A percentile compares a stretch with the other conserved stretches of the same genome.
phyloP scores from a whole-genome alignment of 1,140 invertebrate species.

The Hylyphantes graminicola region DNA sequence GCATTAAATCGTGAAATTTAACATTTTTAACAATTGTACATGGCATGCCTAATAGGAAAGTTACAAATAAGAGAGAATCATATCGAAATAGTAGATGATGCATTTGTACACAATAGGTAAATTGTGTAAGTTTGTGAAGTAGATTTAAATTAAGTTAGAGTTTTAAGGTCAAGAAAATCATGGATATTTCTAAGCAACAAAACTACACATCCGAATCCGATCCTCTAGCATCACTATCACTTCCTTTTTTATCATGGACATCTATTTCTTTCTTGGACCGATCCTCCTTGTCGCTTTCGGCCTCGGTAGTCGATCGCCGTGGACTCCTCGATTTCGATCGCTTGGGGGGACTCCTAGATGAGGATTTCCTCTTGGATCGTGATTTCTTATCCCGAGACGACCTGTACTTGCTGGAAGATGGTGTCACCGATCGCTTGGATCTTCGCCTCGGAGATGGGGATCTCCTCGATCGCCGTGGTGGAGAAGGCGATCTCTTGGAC shows the following conservation, averaged over 20 bases:
- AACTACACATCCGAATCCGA: constrained; percentile 48
- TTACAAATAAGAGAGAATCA: no score
- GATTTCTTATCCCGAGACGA: constrained; percentile 36
- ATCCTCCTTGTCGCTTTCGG: constrained; percentile 19
- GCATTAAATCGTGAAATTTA: no score
- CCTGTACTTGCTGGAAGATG: not conserved
- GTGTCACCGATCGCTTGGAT: constrained; percentile 2
- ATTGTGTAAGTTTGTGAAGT: no score
- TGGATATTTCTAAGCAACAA: not conserved
- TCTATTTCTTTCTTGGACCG: constrained; percentile 21
- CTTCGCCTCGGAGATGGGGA: not conserved
- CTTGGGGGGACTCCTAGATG: constrained; percentile 16
- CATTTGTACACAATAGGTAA: no score
- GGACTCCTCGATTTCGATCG: constrained; percentile 42
- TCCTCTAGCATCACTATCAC: constrained; percentile 44
- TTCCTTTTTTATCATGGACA: constrained; percentile 1
- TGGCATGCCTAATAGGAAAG: no score
- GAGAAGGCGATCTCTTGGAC: constrained; percentile 3
- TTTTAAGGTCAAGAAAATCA: no score
- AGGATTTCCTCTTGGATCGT: constrained; percentile 24
- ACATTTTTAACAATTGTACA: no score
- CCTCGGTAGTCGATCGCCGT: constrained; percentile 4
- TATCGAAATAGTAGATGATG: no score
- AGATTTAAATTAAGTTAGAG: no score
- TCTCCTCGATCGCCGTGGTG: not conserved